Conservation (phyloP, 2,888 invertebrate genomes). For the Dolomedes plantarius region DNA sequence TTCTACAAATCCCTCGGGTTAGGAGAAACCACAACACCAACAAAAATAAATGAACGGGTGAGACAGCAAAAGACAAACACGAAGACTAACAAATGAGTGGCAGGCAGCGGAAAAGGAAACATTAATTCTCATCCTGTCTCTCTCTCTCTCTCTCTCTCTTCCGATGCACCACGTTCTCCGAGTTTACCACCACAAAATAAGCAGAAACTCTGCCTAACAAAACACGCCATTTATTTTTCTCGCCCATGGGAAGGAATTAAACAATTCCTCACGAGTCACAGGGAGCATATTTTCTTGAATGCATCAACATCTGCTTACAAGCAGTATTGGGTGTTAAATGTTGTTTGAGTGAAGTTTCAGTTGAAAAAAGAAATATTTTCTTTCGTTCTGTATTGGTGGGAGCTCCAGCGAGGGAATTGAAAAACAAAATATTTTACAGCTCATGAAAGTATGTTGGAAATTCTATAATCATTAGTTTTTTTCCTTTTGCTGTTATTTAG, state of each 20-base stretch:
- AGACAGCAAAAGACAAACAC: slow-evolving; percentile 8
- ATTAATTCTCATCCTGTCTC: slow-evolving; percentile 1
- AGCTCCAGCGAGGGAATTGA: too few relatives aligned
- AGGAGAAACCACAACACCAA: not conserved
- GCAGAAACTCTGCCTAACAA: slow-evolving; percentile 8
- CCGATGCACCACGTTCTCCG: too few relatives aligned
- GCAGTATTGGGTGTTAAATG: not conserved
- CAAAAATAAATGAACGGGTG: not conserved
- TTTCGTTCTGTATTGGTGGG: too few relatives aligned
- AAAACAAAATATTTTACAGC: too few relatives aligned
- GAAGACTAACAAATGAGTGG: not conserved
- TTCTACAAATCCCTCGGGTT: not conserved
- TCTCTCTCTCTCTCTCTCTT: not conserved
- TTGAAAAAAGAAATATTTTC: not conserved
- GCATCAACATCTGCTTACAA: not conserved
- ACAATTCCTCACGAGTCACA: not conserved
- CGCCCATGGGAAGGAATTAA: slow-evolving; percentile 2
- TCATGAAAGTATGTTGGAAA: too few relatives aligned
- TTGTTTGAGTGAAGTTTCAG: not conserved
- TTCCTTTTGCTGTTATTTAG: too few relatives aligned
- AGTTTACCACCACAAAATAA: not conserved
- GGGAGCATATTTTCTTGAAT: not conserved
- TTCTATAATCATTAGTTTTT: too few relatives aligned
- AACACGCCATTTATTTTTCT: slow-evolving; percentile 3
- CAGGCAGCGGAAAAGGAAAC: slow-evolving; percentile 9